These are phyloP conservation scores for Ursus arctos DNA, from an alignment of 2,113 vertebrate species.

Conservation along the genomic window DNA sequence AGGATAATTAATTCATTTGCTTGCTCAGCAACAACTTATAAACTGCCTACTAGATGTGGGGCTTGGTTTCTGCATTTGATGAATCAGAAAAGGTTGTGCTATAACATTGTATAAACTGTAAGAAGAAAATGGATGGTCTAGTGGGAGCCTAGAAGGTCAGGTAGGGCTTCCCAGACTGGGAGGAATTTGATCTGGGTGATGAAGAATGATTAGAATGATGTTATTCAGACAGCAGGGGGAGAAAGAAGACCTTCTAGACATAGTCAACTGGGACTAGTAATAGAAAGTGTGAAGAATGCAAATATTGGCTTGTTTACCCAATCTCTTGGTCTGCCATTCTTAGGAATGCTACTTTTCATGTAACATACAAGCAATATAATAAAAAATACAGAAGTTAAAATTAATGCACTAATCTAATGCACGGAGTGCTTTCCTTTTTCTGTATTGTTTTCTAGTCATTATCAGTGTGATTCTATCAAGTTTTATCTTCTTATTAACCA, in stretches of 20 bases:
- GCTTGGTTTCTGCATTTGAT: background rate
- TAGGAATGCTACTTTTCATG: background rate
- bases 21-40: background rate
- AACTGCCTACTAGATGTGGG: background rate
- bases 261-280: background rate
- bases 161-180: background rate
- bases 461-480: constrained; percentile 1
- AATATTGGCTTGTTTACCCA: background rate
- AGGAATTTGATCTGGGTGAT: background rate
- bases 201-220: background rate
- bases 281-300: background rate
- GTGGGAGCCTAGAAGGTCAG: background rate
- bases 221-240: background rate
- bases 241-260: background rate
- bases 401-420: background rate
- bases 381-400: constrained; percentile 22
- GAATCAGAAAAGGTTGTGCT: background rate
- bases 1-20: background rate
- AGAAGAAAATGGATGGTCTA: background rate
- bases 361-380: background rate
- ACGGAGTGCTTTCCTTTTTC: background rate
- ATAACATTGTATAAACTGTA: background rate
- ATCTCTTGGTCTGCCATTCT: background rate
- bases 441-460: background rate
- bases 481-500: background rate